Percentiles rank a stretch among this genome's conserved stretches.
Evolutionary conservation across 2,888 invertebrate species (phyloP).

Genomic region (Prosopocoilus inquinatus): DNA sequence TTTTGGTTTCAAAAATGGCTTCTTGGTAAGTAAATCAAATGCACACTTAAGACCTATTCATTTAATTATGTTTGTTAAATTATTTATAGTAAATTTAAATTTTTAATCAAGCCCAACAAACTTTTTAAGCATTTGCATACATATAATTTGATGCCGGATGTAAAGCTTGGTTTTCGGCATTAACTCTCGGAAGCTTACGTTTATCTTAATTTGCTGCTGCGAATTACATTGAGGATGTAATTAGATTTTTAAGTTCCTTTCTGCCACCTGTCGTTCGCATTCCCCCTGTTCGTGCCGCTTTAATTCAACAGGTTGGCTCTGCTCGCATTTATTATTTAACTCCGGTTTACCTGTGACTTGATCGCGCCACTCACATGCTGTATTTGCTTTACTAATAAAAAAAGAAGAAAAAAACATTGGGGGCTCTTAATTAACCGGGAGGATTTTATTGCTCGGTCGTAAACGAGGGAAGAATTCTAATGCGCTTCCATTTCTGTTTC

Average conservation of each 20-base stretch:
- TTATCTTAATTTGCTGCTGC: not conserved
- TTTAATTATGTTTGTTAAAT: no score
- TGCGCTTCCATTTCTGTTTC: no score
- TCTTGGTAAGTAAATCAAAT: no score
- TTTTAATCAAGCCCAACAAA: no score
- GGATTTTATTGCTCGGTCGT: no score
- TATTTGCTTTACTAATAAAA: constrained; percentile 1
- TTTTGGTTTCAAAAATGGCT: not conserved
- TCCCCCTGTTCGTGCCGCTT: constrained; percentile 5
- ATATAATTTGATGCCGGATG: no score
- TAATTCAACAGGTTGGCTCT: constrained; percentile 46
- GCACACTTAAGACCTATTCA: no score
- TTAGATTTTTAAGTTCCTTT: constrained; percentile 12
- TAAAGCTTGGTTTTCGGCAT: no score
- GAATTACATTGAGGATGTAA: constrained; percentile 4
- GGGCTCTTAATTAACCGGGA: no score
- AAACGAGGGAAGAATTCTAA: no score
- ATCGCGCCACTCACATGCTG: constrained; percentile 1
- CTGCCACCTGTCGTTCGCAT: constrained; percentile 1
- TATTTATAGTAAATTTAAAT: no score
- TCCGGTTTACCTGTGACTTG: constrained; percentile 31
- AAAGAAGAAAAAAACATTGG: not conserved
- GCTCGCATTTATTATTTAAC: constrained; percentile 41
- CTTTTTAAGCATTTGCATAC: no score
- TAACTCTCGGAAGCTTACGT: not conserved